Base-by-base conservation (phyloP, 2,113 vertebrate genomes). In the Ardeotis arabs region DNA sequence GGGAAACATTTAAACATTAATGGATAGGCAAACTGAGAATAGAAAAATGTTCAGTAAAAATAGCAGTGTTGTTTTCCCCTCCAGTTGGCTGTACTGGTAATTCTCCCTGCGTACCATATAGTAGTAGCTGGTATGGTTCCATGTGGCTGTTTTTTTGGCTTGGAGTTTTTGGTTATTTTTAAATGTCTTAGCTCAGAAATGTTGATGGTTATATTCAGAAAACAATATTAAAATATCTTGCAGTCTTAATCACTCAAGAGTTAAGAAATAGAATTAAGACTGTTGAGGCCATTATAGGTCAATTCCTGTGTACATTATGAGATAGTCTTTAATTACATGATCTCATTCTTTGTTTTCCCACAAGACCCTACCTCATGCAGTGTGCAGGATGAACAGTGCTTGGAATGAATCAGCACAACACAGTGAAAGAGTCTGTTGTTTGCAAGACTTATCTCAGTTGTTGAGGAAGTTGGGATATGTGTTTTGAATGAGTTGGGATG, bases 271-370 rank as follows among this genome's bases (percentile, higher is more conserved):
- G 58, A 89, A 75, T 73, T 84, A 64, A 89, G 88, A 59, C 29
- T 29, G 23, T 59, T 88, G 82, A 80, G 87, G 76, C 94, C 86
- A 55, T 81, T 92, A 37, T 66, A 89, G 84, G 93, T 95, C 80
- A 95, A 23, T 52, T 64, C 52, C n/a, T 16, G 2, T 69, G 86
- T 95, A 89, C 60, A 8, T 95, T 95, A 93, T 82, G 77, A 94
- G 89, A 96, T 90, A 93, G 88, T 84, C 83, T 94, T 95, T 95
- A 95, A 95, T 96, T 96, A 79, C 60, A 73, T 93, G 86, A 94
- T 89, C 94, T 95, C 92, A 96, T 92, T 81, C 90, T 94, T 93
- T 94, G 87, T 95, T 96, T 95, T 95, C 96, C 80, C 90, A 58
- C 39, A 78, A 84, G 94, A 92, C 79, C n/a, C 56, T 92, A 58